Base-by-base conservation (phyloP, 2,113 vertebrate genomes). In the Tupaia chinensis region DNA sequence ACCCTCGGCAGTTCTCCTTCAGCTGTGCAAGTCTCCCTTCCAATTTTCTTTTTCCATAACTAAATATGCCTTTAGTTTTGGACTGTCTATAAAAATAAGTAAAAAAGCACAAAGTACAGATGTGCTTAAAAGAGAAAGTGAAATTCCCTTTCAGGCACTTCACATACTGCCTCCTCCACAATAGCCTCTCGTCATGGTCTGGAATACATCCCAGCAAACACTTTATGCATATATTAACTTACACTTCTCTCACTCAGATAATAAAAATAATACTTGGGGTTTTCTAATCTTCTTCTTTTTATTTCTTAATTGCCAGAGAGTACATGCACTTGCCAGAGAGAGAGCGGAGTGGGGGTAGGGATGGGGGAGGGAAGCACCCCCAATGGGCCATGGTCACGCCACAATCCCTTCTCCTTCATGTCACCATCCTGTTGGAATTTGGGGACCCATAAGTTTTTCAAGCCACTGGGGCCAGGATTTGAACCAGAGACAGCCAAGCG, bases 41-140 rank as follows among this genome's bases (percentile, higher is more conserved):
- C 74, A 69, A 53, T 15, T 11, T 34, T 23, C 56, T 44, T 17
- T 44, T 34, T 73, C 53, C 66, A 10, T 27, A 86, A 79, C 1
- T 80, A 25, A 83, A 61, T 87, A 53, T 34, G 7, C n/a, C 20
- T 87, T 68, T 23, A 11, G 60, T n/a, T 61, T 90, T 65, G 58
- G 20, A n/a, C 19, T 69, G 34, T 84, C 96, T 83, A 83, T 56
- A 76, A 83, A 93, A 93, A 89, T 53, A 90, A 80, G 16, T 44
- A 17, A 77, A 95, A 93, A 70, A 61, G 13, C 16, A 87, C 0
- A 25, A 93, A 84, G 92, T 23, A 73, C 20, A 89, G 56, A 86
- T 90, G 22, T 80, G 20, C 60, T 96, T 86, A 29, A 72, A 81
- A 54, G 32, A 80, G 17, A 83, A 93, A 65, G 23, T 29, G n/a